Base-by-base conservation (phyloP, 2,888 invertebrate genomes). In the Strigamia maritima region DNA sequence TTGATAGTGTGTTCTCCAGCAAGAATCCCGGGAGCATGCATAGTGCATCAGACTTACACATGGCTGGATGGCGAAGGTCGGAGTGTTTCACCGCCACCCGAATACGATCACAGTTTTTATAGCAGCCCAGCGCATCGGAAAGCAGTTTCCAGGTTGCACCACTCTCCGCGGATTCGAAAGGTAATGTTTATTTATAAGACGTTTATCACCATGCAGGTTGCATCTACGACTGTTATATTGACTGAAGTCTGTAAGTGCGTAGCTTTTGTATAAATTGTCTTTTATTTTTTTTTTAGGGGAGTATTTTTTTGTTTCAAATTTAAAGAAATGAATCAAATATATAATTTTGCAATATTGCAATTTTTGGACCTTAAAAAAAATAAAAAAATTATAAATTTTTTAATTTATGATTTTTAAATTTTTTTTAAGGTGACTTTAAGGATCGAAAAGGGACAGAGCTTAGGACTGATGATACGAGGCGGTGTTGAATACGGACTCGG, bases 401-500 rank as follows among this genome's bases (percentile, higher is more conserved):
- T 10, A 10, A 35, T 35, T 35, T 35, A 35, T 35, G 35, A 10
- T 2, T 19, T 74, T 4, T 6, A 2, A 19, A 19, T 74, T 44
- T 78, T 49, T 10, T 60, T 70, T 81, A 82, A 87, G 87, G 84
- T 87, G 35, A 85, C 85, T 78, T 82, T 87, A 22, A 83, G 83
- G 4, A 84, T 87, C n/a, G 83, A 83, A 44, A 84, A 84, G 65
- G 85, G 84, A 19, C 82, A 95, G 86, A 94, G 94, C 81, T 88
- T 97, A 82, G 97, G 97, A 12, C 89, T 97, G 83, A 95, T 95
- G 94, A 97, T 97, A 83, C 89, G 97, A 81, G 97, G 97, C 31
- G 97, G 97, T 19, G 90, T 94, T 80, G 97, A 97, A 87, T 97
- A 97, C 87, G 96, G 94, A 84, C 90, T 97, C 81, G 97, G 97